Base-by-base conservation (phyloP, 1,140 invertebrate species). In the Drosophila serrata region DNA sequence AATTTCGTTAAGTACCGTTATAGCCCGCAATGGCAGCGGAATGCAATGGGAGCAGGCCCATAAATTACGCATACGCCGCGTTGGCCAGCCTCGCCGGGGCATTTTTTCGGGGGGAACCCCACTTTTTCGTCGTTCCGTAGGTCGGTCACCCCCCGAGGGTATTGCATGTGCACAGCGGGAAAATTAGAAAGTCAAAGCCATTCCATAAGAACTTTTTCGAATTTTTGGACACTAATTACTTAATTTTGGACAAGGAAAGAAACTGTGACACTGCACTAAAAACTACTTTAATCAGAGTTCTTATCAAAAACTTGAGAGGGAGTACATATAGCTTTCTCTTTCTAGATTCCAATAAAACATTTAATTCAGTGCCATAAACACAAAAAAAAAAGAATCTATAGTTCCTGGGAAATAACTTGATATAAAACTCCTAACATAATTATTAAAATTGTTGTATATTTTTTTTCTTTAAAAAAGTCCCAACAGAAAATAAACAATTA, bases 1-100 rank as follows among this genome's bases (percentile, higher is more conserved):
- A 79, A 86, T 87, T 87, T 65, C 58, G 59, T 75, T 79, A 81
- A 86, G 82, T 75, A 86, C 45, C 35, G 39, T 35, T 46, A 43
- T 61, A 49, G 49, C 45, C 35, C 33, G 27, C 9, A 24, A 49
- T 24, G 68, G 22, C 12, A 45, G 53, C 39, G 49, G 42, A 73
- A 68, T 70, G 75, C 65, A 79, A 45, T 49, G 60, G 31, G 61
- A 37, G 56, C 45, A 45, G 49, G 24, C 15, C 51, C 74, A 69
- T 73, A 79, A 79, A 79, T 79, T 72, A 79, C 75, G 65, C 60
- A 79, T 79, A 79, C 65, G 67, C 75, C 53, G 40, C 48, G 57
- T 55, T 27, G 27, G 51, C 19, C 51, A 35, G 9, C 46, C 15
- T 31, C 15, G 6, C 5, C 1, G 29, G 45, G 11, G 24, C 9